Conservation (phyloP, 2,113 vertebrate species). For the Aphelocoma coerulescens region DNA sequence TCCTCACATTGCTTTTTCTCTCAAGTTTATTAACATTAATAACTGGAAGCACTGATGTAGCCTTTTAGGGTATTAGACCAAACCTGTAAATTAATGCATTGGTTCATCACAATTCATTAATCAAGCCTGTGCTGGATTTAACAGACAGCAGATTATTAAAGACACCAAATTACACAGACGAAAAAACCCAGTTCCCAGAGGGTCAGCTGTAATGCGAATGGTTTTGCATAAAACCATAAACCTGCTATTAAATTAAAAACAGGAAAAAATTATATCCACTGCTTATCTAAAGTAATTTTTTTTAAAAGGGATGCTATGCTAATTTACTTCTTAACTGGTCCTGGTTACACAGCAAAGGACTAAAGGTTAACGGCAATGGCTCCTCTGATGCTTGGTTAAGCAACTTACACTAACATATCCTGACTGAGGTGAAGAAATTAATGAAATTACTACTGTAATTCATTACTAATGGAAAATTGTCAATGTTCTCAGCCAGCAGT, state of each 20-base stretch:
- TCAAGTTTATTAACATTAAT: constrained; percentile 67
- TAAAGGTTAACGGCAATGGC: constrained; percentile 72
- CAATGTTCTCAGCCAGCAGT: constrained; percentile 56
- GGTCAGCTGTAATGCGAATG: constrained; percentile 75
- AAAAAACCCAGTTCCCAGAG: constrained; percentile 69
- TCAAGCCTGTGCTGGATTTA: constrained; percentile 76
- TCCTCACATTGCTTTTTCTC: constrained; percentile 49
- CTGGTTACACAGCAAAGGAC: constrained; percentile 62
- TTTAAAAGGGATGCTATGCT: constrained; percentile 53
- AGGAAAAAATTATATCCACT: constrained; percentile 72
- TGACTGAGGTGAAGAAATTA: constrained; percentile 76
- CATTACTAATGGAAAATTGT: constrained; percentile 74
- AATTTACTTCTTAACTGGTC: constrained; percentile 73
- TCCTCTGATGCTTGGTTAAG: constrained; percentile 76
- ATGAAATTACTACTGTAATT: constrained; percentile 77
- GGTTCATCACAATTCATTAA: constrained; percentile 82
- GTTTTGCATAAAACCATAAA: constrained; percentile 81
- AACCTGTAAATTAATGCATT: constrained; percentile 77
- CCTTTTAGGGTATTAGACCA: constrained; percentile 73
- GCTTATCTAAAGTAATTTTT: constrained; percentile 73
- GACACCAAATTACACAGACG: constrained; percentile 75
- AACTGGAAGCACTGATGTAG: constrained; percentile 68
- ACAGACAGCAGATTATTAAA: constrained; percentile 80
- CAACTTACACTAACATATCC: constrained; percentile 72
- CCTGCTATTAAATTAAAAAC: constrained; percentile 80